A percentile compares a stretch with the other conserved stretches of the same genome.
Conservation (phyloP, 2,797 vertebrate species). For the Myotis findleyi region DNA sequence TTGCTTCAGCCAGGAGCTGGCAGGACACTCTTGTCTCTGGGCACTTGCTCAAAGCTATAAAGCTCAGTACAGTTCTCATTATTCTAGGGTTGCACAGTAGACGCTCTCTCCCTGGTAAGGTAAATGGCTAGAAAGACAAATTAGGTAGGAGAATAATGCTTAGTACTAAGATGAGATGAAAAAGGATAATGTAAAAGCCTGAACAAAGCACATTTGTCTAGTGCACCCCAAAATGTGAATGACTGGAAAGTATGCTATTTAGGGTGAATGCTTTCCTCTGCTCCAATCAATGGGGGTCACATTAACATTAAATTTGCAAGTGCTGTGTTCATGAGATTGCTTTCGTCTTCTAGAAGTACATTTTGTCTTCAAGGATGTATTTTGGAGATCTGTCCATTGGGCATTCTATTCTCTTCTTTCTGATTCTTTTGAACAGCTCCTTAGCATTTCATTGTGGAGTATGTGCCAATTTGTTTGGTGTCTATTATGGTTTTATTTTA, state of each 20-base stretch:
- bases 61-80: background rate
- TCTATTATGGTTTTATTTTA: background rate
- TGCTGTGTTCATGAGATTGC: background rate
- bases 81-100: background rate
- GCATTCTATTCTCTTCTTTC: background rate
- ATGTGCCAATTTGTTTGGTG: background rate
- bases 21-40: background rate
- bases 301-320: background rate
- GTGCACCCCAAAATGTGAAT: background rate
- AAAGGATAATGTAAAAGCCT: constrained; percentile 12
- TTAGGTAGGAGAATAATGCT: background rate
- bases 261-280: background rate
- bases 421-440: background rate
- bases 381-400: background rate
- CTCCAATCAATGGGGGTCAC: background rate
- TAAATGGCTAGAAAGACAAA: background rate
- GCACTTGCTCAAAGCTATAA: background rate
- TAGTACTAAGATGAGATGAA: background rate
- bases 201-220: background rate
- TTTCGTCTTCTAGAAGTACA: background rate
- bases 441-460: background rate
- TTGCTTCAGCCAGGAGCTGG: background rate
- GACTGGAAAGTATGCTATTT: background rate
- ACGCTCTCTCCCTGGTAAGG: background rate
- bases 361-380: background rate